A percentile compares a stretch with the other conserved stretches of the same genome.
Evolutionary conservation across 2,888 invertebrate genomes (phyloP).

Genomic region (Nephrotoma appendiculata): DNA sequence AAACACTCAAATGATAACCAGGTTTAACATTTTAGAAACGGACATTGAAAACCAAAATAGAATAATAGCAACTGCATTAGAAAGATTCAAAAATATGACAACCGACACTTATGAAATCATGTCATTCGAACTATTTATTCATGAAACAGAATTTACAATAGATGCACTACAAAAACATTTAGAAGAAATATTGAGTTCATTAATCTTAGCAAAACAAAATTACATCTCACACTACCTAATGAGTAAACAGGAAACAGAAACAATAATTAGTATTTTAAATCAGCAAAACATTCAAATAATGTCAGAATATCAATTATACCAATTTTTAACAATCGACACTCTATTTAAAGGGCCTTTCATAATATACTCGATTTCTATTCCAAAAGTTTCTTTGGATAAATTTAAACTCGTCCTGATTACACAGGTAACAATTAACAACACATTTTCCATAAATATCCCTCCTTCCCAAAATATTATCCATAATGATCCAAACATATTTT

Average conservation of each 20-base stretch:
- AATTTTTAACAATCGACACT: neutral
- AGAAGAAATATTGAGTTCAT: too few species aligned
- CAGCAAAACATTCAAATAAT: neutral
- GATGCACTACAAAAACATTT: too few species aligned
- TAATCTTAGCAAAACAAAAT: too few species aligned
- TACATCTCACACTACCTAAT: too few species aligned
- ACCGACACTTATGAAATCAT: neutral
- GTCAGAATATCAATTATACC: neutral
- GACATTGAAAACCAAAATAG: neutral
- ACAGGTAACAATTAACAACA: neutral
- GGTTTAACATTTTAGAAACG: too few species aligned
- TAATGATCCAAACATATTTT: neutral
- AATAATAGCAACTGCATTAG: neutral
- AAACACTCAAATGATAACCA: too few species aligned
- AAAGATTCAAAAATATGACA: neutral
- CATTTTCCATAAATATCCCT: neutral
- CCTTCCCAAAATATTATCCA: too few species aligned
- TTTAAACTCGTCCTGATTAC: neutral
- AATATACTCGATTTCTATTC: too few species aligned
- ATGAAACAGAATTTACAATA: neutral
- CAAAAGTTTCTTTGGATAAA: neutral
- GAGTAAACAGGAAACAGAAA: neutral
- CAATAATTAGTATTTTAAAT: neutral
- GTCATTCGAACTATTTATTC: neutral
- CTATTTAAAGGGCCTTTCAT: too few species aligned